phyloP scores from a whole-genome alignment of 2,113 vertebrate genomes.

The Leiothrix lutea region DNA sequence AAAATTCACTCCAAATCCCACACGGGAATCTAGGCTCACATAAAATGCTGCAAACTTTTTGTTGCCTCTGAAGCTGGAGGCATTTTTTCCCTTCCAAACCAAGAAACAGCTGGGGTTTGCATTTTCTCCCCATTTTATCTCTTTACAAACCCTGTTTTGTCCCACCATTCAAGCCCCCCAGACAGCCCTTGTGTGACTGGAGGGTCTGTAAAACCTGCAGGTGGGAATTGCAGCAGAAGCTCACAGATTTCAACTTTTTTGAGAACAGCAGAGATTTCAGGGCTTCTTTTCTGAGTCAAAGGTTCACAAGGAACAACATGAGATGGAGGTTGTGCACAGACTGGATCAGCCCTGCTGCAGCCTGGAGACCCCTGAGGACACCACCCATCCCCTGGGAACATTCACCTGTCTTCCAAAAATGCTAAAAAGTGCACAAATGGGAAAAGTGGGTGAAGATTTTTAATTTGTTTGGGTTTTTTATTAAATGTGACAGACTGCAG shows the following conservation, averaged over 20 bases:
- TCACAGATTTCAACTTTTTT: background rate
- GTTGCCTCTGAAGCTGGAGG: background rate
- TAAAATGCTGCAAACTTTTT: background rate
- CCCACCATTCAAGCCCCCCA: background rate
- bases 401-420: background rate
- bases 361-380: background rate
- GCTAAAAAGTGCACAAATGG: fast-evolving
- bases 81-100: background rate
- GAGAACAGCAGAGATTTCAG: background rate
- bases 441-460: background rate
- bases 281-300: background rate
- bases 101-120: background rate
- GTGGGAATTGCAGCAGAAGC: background rate
- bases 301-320: fast-evolving
- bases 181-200: background rate
- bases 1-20: background rate
- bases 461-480: background rate
- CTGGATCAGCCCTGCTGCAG: background rate
- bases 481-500: background rate
- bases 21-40: background rate
- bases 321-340: background rate
- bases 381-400: background rate
- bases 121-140: background rate
- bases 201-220: background rate
- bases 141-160: background rate